These are phyloP conservation scores for Caradrina kadenii DNA, from an alignment of 2,888 invertebrate species.

Conservation along the genomic window DNA sequence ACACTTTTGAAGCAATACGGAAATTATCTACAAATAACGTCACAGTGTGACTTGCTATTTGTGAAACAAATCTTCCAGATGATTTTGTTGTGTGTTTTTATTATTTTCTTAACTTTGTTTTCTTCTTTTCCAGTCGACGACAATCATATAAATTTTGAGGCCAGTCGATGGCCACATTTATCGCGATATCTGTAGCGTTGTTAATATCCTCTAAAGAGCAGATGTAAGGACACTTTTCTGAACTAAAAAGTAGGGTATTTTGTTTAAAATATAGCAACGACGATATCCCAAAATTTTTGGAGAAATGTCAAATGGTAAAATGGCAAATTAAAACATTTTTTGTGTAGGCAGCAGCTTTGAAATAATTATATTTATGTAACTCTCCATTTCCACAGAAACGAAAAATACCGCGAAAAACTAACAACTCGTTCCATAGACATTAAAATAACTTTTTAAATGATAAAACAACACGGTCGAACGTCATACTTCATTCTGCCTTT, in stretches of 20 bases:
- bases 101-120: too few species aligned
- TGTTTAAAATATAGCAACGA: too few species aligned
- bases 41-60: slow-evolving; percentile 23
- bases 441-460: slow-evolving; percentile 28
- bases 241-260: too few species aligned
- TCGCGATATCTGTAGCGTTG: too few species aligned
- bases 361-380: neutral
- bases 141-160: too few species aligned
- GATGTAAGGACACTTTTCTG: too few species aligned
- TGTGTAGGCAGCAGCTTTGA: neutral
- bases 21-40: slow-evolving; percentile 26
- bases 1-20: slow-evolving; percentile 25
- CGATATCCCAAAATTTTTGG: too few species aligned
- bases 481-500: slow-evolving; percentile 27
- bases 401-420: neutral
- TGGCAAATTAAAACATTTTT: neutral
- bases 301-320: neutral
- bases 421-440: slow-evolving; percentile 4
- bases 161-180: too few species aligned
- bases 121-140: too few species aligned
- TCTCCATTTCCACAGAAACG: neutral
- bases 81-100: neutral
- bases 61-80: neutral
- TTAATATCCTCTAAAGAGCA: too few species aligned
- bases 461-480: slow-evolving; percentile 5